These are phyloP conservation scores for Bathybates hornii DNA, from an alignment of 2,113 vertebrate genomes.

Conservation along the genomic window DNA sequence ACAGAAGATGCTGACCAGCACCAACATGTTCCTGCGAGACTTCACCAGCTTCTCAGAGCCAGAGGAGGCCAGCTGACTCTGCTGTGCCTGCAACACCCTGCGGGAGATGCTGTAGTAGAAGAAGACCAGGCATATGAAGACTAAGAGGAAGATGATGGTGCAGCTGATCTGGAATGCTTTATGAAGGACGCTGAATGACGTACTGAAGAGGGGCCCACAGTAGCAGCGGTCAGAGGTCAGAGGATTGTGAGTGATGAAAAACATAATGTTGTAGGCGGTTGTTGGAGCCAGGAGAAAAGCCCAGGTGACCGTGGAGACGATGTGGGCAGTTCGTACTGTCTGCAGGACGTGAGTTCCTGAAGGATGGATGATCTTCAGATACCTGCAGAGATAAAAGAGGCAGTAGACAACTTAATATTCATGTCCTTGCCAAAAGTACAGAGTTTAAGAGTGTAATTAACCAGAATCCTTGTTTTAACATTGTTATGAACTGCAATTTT, in stretches of 20 bases:
- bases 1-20: no score
- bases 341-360: neutral
- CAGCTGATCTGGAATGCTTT: neutral
- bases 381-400: neutral
- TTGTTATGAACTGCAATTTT: neutral
- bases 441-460: no score
- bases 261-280: neutral
- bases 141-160: accelerated
- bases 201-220: neutral
- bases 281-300: neutral
- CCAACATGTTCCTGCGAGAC: neutral
- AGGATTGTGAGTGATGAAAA: accelerated
- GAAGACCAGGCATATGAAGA: accelerated
- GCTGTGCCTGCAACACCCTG: neutral
- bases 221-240: neutral
- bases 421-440: no score
- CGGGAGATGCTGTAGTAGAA: neutral
- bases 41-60: neutral
- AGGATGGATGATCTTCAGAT: neutral
- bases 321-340: neutral
- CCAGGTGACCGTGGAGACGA: accelerated
- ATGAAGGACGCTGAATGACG: neutral
- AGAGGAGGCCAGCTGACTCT: no score
- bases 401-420: no score
- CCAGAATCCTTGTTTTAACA: neutral